Evolutionary conservation across 2,797 vertebrate species (phyloP).

Genomic region (Natrix natrix): DNA sequence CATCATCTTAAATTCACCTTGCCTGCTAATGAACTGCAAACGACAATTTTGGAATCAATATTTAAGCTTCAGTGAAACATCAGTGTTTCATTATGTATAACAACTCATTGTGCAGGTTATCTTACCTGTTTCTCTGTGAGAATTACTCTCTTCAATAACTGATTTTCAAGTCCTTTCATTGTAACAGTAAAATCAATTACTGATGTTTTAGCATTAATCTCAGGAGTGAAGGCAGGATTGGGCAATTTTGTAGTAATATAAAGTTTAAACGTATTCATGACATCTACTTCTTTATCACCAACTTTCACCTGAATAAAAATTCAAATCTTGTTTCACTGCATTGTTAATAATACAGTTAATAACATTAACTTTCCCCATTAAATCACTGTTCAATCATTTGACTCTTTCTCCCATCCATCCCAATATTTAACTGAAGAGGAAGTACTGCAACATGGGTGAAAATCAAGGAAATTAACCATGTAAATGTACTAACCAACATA

Average conservation of each 20-base stretch:
- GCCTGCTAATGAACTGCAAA: neutral
- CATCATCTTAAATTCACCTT: neutral
- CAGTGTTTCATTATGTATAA: neutral
- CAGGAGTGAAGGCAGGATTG: constrained; percentile 76
- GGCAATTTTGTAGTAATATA: constrained; percentile 77
- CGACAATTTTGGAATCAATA: neutral
- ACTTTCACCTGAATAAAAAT: constrained; percentile 71
- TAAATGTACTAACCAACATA: neutral
- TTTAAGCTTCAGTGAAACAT: neutral
- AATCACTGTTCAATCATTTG: neutral
- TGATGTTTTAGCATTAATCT: constrained; percentile 77
- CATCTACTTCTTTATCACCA: constrained; percentile 75
- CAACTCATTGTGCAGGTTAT: constrained; percentile 13
- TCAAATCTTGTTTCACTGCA: constrained; percentile 31
- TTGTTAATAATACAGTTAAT: neutral
- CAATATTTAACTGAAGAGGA: neutral
- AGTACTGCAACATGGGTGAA: neutral
- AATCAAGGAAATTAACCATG: neutral
- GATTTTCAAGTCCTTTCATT: constrained; percentile 78
- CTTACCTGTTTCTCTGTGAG: constrained; percentile 78
- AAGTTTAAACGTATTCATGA: constrained; percentile 73
- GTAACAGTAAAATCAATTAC: constrained; percentile 80
- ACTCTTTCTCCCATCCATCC: too few species aligned
- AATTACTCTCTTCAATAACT: constrained; percentile 76
- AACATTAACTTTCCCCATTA: neutral